Evolutionary conservation across 1,140 invertebrate genomes (phyloP).

Genomic region (Nasonia giraulti): DNA sequence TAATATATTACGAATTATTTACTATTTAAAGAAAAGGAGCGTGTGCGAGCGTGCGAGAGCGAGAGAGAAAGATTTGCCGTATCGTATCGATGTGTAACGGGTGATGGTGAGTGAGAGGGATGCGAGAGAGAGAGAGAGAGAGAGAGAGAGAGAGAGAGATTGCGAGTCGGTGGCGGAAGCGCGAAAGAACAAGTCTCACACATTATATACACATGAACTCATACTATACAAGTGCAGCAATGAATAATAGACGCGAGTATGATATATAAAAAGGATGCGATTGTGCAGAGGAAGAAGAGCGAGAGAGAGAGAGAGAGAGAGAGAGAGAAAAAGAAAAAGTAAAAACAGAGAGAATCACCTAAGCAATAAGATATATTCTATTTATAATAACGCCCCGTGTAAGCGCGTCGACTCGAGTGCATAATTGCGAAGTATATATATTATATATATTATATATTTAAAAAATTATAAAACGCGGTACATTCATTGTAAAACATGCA

Average conservation of each 20-base stretch:
- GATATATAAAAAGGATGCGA: not conserved
- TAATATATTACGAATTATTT: constrained; percentile 56
- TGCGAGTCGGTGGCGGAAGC: not conserved
- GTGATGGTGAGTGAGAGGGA: not conserved
- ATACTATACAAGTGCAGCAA: constrained; percentile 8
- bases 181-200: not conserved
- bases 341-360: constrained; percentile 51
- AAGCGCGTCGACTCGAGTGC: constrained; percentile 49
- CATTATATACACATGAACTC: not conserved
- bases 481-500: constrained; percentile 67
- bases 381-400: constrained; percentile 53
- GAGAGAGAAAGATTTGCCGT: not conserved
- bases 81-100: constrained; percentile 8
- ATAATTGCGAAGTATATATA: constrained; percentile 53
- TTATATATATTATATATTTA: constrained; percentile 53
- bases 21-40: constrained; percentile 36
- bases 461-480: constrained; percentile 54
- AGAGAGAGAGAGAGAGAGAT: not conserved
- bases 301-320: too few relatives aligned
- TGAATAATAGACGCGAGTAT: not conserved
- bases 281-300: not conserved
- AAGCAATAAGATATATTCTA: constrained; percentile 71
- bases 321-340: too few relatives aligned
- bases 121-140: not conserved
- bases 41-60: not conserved